phyloP scores from a whole-genome alignment of 2,113 vertebrate genomes.

The Pterophyllum scalare region DNA sequence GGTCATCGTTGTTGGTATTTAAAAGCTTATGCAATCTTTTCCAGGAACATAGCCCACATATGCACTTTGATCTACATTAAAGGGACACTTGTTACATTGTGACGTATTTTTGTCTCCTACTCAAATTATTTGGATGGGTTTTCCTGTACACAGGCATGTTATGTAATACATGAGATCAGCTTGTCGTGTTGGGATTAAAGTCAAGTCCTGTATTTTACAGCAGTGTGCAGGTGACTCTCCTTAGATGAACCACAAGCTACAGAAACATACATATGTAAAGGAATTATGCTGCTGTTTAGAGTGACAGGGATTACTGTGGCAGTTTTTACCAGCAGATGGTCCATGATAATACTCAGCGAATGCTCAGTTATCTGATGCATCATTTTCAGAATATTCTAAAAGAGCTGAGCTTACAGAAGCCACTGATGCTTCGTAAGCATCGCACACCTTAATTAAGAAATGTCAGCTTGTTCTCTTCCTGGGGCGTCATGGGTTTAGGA shows the following conservation, averaged over 20 bases:
- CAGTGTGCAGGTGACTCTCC: background rate
- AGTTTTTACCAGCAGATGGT: slow-evolving; percentile 53
- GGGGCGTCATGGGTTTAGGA: too few relatives aligned
- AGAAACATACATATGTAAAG: background rate
- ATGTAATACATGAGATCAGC: slow-evolving; percentile 51
- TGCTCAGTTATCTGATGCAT: slow-evolving; percentile 44
- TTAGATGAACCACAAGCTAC: background rate
- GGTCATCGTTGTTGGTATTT: background rate
- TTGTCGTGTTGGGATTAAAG: slow-evolving; percentile 41
- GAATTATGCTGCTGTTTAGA: slow-evolving; percentile 5
- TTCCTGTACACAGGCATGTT: slow-evolving; percentile 9
- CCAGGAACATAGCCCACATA: background rate
- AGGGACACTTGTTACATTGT: too few relatives aligned
- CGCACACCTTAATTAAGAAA: background rate
- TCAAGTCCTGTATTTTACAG: background rate
- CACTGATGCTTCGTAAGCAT: background rate
- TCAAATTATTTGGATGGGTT: background rate
- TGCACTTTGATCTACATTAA: background rate
- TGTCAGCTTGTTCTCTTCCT: background rate
- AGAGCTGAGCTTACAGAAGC: slow-evolving; percentile 20
- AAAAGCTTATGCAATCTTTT: background rate
- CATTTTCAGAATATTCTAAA: slow-evolving; percentile 21
- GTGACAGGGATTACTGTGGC: background rate
- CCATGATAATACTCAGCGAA: slow-evolving; percentile 17
- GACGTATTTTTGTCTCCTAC: too few relatives aligned